phyloP scores from a whole-genome alignment of 1,140 invertebrate genomes.

The Eueides isabella region DNA sequence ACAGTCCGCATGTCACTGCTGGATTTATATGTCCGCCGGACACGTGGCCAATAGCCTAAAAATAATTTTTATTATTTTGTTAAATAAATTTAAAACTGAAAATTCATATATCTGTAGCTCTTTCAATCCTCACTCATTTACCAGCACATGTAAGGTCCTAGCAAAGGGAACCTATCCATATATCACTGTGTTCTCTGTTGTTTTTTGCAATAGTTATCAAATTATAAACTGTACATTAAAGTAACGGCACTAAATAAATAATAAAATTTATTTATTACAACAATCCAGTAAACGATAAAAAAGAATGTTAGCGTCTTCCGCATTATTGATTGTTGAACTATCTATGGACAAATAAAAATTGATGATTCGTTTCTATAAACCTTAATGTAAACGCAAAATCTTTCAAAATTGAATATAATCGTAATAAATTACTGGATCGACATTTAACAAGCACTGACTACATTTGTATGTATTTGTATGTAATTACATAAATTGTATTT shows the following conservation, averaged over 20 bases:
- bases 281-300: too few relatives aligned
- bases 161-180: too few relatives aligned
- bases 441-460: conserved; percentile 28
- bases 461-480: background rate
- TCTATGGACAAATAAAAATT: background rate
- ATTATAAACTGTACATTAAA: too few relatives aligned
- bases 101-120: too few relatives aligned
- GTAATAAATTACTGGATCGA: conserved; percentile 24
- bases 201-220: too few relatives aligned
- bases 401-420: background rate
- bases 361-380: background rate
- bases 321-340: background rate
- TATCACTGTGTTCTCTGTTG: too few relatives aligned
- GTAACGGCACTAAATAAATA: too few relatives aligned
- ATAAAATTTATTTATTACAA: too few relatives aligned
- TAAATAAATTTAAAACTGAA: too few relatives aligned
- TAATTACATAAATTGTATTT: background rate
- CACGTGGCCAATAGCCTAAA: conserved; percentile 91
- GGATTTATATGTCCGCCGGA: conserved; percentile 97
- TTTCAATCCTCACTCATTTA: too few relatives aligned
- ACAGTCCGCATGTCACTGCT: conserved; percentile 92
- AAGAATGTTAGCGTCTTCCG: too few relatives aligned
- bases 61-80: conserved; percentile 40
- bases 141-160: too few relatives aligned
- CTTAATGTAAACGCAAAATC: background rate